Evolutionary conservation across 1,140 invertebrate species (phyloP).

Genomic region (Drosophila sechellia): DNA sequence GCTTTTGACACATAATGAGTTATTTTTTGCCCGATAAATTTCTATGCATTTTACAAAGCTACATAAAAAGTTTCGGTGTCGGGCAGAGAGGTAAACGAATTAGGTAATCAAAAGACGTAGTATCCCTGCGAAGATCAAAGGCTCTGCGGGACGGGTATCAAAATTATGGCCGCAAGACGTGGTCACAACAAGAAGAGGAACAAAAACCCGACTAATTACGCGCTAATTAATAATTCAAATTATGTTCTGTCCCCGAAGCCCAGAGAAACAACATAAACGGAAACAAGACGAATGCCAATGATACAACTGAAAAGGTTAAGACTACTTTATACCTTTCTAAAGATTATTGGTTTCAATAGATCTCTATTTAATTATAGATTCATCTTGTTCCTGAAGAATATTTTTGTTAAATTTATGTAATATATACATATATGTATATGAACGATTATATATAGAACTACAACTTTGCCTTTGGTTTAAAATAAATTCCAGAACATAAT

Average conservation of each 20-base stretch:
- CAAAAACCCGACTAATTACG: conserved; percentile 70
- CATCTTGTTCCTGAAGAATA: too few relatives aligned
- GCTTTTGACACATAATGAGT: conserved; percentile 78
- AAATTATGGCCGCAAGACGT: conserved; percentile 78
- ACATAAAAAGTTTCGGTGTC: conserved; percentile 36
- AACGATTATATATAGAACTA: too few relatives aligned
- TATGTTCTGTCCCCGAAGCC: conserved; percentile 56
- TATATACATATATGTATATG: too few relatives aligned
- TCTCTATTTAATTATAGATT: too few relatives aligned
- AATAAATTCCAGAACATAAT: too few relatives aligned
- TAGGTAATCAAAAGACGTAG: conserved; percentile 78
- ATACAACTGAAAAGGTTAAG: neutral
- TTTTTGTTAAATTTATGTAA: too few relatives aligned
- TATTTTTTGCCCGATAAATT: conserved; percentile 69
- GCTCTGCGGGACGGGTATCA: conserved; percentile 33
- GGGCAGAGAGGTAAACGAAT: conserved; percentile 65
- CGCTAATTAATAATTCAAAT: conserved; percentile 83
- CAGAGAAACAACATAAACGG: conserved; percentile 35
- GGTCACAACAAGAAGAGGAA: conserved; percentile 33
- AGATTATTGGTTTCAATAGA: neutral
- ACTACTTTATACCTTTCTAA: conserved; percentile 18
- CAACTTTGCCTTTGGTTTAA: too few relatives aligned
- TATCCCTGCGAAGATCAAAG: conserved; percentile 65
- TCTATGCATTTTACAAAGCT: conserved; percentile 35
- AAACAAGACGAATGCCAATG: conserved; percentile 25